Evolutionary conservation across 2,113 vertebrate species (phyloP).

Genomic region (Mus pahari): DNA sequence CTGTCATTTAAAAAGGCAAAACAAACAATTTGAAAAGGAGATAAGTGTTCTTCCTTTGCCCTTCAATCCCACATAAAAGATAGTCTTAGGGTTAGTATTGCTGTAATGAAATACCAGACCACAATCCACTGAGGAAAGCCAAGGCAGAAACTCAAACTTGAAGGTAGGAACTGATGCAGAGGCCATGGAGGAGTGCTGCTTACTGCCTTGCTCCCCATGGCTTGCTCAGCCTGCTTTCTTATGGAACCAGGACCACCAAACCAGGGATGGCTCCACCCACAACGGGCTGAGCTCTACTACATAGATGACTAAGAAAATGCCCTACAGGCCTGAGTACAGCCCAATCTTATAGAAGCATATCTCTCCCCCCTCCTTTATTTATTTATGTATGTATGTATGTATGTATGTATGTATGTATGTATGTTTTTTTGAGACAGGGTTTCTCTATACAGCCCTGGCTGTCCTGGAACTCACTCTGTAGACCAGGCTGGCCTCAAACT

Average conservation of each 20-base stretch:
- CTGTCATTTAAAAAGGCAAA: background rate
- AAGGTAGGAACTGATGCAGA: background rate
- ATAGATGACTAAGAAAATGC: background rate
- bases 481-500: too few species aligned
- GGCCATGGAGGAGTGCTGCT: background rate
- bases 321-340: background rate
- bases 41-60: background rate
- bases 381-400: too few species aligned
- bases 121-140: background rate
- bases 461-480: too few species aligned
- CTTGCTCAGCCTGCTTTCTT: background rate
- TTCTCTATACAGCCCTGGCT: too few species aligned
- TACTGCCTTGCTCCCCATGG: background rate
- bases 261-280: background rate
- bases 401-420: too few species aligned
- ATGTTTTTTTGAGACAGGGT: too few species aligned
- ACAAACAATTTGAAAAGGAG: background rate
- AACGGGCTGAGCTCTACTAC: background rate
- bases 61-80: background rate
- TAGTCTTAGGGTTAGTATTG: background rate
- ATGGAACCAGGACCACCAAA: background rate
- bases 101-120: background rate
- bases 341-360: too few species aligned
- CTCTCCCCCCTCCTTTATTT: too few species aligned
- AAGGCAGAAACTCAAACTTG: background rate